phyloP scores from a whole-genome alignment of 2,888 invertebrate genomes.

The Tridacna gigas region DNA sequence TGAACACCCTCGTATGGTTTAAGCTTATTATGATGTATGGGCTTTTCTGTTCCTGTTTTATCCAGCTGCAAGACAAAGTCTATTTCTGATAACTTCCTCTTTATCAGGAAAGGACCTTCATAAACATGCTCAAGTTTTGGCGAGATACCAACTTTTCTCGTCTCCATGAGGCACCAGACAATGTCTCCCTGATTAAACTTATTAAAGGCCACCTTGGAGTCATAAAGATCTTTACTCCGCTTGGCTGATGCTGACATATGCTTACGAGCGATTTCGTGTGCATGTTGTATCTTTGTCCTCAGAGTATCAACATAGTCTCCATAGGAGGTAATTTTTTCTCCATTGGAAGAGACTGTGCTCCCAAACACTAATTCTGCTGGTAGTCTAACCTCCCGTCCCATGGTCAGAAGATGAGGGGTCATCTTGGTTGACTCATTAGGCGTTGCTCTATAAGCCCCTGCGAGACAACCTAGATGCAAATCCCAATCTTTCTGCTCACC shows the following conservation, averaged over 20 bases:
- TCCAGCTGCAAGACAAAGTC: constrained; percentile 28
- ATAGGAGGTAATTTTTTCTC: background rate
- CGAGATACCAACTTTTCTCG: background rate
- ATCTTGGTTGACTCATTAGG: constrained; percentile 47
- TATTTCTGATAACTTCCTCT: constrained; percentile 21
- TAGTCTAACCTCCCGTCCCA: constrained; percentile 53
- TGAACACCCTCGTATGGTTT: constrained; percentile 17
- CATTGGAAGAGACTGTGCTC: background rate
- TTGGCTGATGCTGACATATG: constrained; percentile 14
- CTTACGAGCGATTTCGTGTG: constrained; percentile 35
- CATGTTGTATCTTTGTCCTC: constrained; percentile 3
- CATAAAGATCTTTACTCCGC: constrained; percentile 38
- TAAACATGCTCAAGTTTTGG: constrained; percentile 15
- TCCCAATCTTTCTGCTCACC: constrained; percentile 57
- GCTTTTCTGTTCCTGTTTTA: background rate
- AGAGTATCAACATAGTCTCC: constrained; percentile 23
- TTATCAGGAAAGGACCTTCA: constrained; percentile 28
- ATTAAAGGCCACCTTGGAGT: constrained; percentile 13
- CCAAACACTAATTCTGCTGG: constrained; percentile 52
- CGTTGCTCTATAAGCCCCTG: constrained; percentile 56
- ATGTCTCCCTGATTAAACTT: background rate
- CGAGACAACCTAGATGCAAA: constrained; percentile 44
- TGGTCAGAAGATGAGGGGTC: constrained; percentile 56
- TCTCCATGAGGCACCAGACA: constrained; percentile 17
- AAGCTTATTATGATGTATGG: constrained; percentile 45